phyloP scores from a whole-genome alignment of 1,140 invertebrate genomes.

The Cydia splendana region DNA sequence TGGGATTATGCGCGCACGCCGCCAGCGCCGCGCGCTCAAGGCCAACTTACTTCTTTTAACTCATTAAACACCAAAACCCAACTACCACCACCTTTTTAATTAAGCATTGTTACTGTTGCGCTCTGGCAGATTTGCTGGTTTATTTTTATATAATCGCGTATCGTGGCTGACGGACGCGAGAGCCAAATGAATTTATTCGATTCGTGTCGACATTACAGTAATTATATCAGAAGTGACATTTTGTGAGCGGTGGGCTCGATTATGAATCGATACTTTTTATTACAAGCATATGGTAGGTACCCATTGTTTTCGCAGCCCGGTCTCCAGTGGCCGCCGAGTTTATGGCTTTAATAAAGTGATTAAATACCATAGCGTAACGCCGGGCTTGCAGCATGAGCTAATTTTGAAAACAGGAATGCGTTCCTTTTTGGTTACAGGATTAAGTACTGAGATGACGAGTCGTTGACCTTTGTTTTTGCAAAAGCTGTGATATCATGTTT shows the following conservation, averaged over 20 bases:
- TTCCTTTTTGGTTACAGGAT: constrained; percentile 33
- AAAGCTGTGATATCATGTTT: not conserved
- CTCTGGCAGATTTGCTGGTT: constrained; percentile 19
- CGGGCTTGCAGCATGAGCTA: constrained; percentile 45
- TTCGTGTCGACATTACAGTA: constrained; percentile 50
- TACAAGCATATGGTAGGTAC: constrained; percentile 48
- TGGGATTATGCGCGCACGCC: not conserved
- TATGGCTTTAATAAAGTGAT: constrained; percentile 69
- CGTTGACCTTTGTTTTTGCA: constrained; percentile 1
- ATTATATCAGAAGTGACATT: constrained; percentile 53
- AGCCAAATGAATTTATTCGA: constrained; percentile 43
- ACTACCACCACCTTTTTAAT: constrained; percentile 51
- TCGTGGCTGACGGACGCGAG: constrained; percentile 27
- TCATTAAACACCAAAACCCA: constrained; percentile 41
- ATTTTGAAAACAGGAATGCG: constrained; percentile 49
- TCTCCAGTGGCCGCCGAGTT: constrained; percentile 45
- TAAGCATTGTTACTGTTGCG: constrained; percentile 55
- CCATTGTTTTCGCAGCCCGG: constrained; percentile 55
- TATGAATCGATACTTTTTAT: constrained; percentile 52
- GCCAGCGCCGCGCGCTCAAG: not conserved
- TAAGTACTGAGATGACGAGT: constrained; percentile 28
- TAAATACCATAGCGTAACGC: constrained; percentile 67
- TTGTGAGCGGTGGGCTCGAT: constrained; percentile 40
- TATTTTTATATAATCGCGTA: constrained; percentile 35
- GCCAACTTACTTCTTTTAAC: constrained; percentile 39